Base-by-base conservation (phyloP, 2,113 vertebrate species). In the Nannobrachium achirus region DNA sequence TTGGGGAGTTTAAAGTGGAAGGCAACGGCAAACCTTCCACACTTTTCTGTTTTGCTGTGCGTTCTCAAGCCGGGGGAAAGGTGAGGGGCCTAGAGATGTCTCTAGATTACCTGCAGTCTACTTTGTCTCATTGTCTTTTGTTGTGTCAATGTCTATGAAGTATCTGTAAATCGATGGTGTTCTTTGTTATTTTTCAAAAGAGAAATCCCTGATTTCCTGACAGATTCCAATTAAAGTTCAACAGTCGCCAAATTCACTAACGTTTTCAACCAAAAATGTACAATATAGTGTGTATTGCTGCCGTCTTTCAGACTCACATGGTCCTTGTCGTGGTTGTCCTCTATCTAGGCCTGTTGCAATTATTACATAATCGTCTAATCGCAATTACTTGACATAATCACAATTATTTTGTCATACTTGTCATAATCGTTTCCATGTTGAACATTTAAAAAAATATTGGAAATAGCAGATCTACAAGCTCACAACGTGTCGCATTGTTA, bases 11-110 rank as follows among this genome's bases (percentile, higher is more conserved):
- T 83, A 97, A 93, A 88, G 90, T 95, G 58, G 95, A 98, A 73
- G 95, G 94, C 68, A 97, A 97, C 86, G 76, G 92, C 78, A 94
- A 93, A 69, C 63, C 94, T 60, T 95, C 94, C 64, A 98, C 95
- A 0, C 94, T 98, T 3, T 97, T 98, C 90, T 97, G 95, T 81
- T 97, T 97, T 84, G 95, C 96, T 56, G 93, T 97, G 48, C 93
- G 95, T 61, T 94, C 93, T 44, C 94, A 94, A 70, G 87, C 96
- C 49, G 96, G 96, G 8, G 95, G 95, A 81, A 98, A 97, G 94
- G 96, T 98, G 88, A 89, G 75, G n/a, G 14, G 1, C 15, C 38
- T 10, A 46, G 20, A 1, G 9, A 66, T 41, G 45, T 48, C 11
- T 13, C 6, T n/a, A 14, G 46, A 10, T 20, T 53, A 63, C 6